A percentile compares a stretch with the other conserved stretches of the same genome.
Conservation (phyloP, 2,888 invertebrate species). For the Hymenopus coronatus region DNA sequence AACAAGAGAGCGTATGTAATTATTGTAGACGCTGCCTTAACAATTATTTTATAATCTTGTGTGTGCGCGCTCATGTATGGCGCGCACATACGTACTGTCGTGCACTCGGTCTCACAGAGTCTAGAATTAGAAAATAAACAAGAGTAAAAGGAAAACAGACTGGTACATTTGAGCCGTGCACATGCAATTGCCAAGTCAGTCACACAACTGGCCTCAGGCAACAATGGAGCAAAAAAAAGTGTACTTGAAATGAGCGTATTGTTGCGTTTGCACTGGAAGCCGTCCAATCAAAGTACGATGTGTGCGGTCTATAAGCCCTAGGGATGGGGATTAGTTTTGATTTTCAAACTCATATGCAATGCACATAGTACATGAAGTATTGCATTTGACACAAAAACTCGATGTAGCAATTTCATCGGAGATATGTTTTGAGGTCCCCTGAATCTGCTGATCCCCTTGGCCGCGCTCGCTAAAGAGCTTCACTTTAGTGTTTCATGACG, state of each 20-base stretch:
- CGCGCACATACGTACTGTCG: not conserved
- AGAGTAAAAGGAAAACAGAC: not conserved
- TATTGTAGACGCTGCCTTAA: not conserved
- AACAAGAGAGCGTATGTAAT: not conserved
- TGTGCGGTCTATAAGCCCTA: no score
- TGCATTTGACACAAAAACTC: no score
- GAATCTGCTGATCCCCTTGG: no score
- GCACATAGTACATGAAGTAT: no score
- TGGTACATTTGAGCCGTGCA: not conserved
- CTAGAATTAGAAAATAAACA: not conserved
- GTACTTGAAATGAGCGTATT: not conserved
- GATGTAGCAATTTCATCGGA: no score
- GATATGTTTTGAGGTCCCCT: no score
- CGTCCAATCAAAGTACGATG: no score
- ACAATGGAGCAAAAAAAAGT: not conserved
- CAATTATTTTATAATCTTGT: not conserved
- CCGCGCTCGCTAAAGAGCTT: no score
- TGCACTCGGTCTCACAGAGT: not conserved
- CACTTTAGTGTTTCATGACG: no score
- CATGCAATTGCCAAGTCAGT: not conserved
- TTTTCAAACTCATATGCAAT: no score
- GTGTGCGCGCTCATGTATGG: not conserved
- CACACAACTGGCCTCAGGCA: not conserved
- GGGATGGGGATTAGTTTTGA: no score
- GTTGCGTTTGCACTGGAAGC: not conserved